Evolutionary conservation across 2,888 invertebrate genomes (phyloP).

Genomic region (Epiblema foenella): DNA sequence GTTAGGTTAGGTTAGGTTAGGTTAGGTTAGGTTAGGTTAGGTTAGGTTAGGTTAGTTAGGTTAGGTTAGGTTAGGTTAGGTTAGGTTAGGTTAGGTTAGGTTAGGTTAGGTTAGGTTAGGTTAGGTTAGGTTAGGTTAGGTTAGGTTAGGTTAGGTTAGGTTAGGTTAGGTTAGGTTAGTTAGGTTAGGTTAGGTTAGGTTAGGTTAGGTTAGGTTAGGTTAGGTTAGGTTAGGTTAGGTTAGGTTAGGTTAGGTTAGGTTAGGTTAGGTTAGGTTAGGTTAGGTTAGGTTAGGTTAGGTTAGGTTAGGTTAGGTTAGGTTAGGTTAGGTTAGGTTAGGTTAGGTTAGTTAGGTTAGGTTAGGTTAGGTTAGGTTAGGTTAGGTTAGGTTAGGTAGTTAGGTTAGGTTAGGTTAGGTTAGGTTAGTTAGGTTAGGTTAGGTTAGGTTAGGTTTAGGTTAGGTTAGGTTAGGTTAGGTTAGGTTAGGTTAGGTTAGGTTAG

Average conservation of each 20-base stretch:
- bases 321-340: constrained; percentile 44
- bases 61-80: constrained; percentile 46
- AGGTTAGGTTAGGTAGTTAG: constrained; percentile 45
- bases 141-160: constrained; percentile 38
- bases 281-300: constrained; percentile 39
- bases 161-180: neutral
- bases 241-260: constrained; percentile 19
- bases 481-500: constrained; percentile 46
- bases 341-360: no score
- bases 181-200: neutral
- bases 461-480: constrained; percentile 47
- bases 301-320: constrained; percentile 45
- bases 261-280: constrained; percentile 13
- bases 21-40: constrained; percentile 46
- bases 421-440: constrained; percentile 46
- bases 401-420: constrained; percentile 47
- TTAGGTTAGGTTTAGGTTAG: constrained; percentile 46
- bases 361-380: constrained; percentile 46
- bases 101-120: constrained; percentile 44
- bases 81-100: constrained; percentile 44
- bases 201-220: constrained; percentile 5
- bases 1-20: constrained; percentile 46
- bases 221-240: neutral
- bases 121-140: constrained; percentile 39
- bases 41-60: constrained; percentile 46